Evolutionary conservation across 2,113 vertebrate species (phyloP).

Genomic region (Gobio gobio): DNA sequence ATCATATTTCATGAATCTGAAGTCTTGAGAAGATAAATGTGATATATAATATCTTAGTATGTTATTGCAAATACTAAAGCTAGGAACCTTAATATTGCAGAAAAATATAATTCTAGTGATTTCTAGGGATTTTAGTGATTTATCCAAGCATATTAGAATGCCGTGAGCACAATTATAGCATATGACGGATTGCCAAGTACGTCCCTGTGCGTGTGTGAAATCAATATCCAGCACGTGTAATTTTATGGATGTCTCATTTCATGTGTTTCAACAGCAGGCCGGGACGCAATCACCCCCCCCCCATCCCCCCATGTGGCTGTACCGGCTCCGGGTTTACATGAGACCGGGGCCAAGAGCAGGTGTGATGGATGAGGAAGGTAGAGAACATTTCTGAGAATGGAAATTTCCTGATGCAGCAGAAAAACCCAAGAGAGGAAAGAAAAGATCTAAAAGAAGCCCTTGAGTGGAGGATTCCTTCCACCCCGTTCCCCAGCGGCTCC

Average conservation of each 20-base stretch:
- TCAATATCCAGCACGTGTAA: constrained; percentile 25
- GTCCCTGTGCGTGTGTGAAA: constrained; percentile 19
- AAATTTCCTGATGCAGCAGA: constrained; percentile 22
- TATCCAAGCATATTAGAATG: constrained; percentile 32
- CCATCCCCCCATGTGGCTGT: neutral
- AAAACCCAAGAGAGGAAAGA: constrained; percentile 12
- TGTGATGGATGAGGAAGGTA: constrained; percentile 48
- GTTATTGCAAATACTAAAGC: neutral
- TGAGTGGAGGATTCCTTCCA: constrained; percentile 17
- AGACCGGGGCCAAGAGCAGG: constrained; percentile 1
- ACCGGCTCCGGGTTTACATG: neutral
- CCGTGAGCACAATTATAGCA: constrained; percentile 8
- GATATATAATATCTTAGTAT: constrained; percentile 11
- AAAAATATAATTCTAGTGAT: neutral
- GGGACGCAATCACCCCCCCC: no score
- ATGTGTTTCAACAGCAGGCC: constrained; percentile 1
- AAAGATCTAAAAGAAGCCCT: constrained; percentile 23
- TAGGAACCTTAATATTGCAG: neutral
- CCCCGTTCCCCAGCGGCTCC: constrained; percentile 20
- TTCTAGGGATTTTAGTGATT: constrained; percentile 21
- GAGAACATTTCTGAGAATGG: constrained; percentile 15
- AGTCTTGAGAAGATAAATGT: neutral
- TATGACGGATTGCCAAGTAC: constrained; percentile 23
- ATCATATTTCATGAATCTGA: neutral
- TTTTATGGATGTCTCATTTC: constrained; percentile 11